Conservation (phyloP, 2,888 invertebrate species). For the Callyntrura sp. region DNA sequence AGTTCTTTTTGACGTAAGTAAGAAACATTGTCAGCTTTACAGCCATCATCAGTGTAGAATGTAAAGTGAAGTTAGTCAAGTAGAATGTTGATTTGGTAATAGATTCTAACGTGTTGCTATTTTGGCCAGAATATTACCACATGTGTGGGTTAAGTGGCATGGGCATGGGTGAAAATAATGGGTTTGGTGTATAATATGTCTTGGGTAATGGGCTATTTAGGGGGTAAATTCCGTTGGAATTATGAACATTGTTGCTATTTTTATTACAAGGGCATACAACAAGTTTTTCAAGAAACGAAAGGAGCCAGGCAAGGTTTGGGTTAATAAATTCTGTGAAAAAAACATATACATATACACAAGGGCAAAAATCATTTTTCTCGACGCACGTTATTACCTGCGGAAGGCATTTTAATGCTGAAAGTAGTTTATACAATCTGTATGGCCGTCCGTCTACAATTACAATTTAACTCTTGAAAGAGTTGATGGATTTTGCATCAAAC, state of each 20-base stretch:
- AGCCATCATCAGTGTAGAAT: not conserved
- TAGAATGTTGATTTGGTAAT: not conserved
- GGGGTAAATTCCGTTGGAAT: not conserved
- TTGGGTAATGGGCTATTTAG: not conserved
- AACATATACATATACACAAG: no score
- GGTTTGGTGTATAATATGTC: not conserved
- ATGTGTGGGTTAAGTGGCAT: not conserved
- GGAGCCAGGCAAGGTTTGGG: no score
- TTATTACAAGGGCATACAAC: not conserved
- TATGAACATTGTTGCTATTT: not conserved
- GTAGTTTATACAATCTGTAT: no score
- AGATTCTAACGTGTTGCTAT: not conserved
- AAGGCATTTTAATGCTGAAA: no score
- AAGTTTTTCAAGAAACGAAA: no score
- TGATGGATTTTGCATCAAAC: no score
- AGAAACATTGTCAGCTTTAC: conserved; percentile 8
- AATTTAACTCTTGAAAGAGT: no score
- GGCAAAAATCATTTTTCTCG: no score
- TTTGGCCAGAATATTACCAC: not conserved
- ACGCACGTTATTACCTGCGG: no score
- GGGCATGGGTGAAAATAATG: not conserved
- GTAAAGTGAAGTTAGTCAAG: not conserved
- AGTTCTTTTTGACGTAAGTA: not conserved
- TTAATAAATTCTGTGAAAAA: no score
- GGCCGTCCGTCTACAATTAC: no score